Evolutionary conservation across 2,113 vertebrate genomes (phyloP).

Genomic region (Zapus hudsonius): DNA sequence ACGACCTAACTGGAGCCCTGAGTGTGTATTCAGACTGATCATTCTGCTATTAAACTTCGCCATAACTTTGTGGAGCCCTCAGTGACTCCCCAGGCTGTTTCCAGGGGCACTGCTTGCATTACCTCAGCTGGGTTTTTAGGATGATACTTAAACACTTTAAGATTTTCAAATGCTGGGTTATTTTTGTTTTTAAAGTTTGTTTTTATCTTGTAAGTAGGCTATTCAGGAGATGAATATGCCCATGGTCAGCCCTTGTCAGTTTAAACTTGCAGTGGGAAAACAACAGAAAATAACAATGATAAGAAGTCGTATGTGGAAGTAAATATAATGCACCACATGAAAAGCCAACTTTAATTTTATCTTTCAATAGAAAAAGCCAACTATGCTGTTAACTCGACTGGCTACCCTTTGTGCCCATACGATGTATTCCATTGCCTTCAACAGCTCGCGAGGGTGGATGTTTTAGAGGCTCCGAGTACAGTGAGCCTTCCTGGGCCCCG

Average conservation of each 20-base stretch:
- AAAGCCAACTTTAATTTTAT: background rate
- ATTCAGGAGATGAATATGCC: background rate
- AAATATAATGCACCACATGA: background rate
- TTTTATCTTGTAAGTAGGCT: background rate
- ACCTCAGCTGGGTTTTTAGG: background rate
- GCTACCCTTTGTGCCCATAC: background rate
- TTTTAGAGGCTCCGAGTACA: background rate
- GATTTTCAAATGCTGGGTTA: background rate
- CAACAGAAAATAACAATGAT: background rate
- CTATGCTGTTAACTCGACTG: background rate
- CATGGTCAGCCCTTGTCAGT: background rate
- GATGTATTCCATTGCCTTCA: background rate
- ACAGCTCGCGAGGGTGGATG: background rate
- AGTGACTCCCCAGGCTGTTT: background rate
- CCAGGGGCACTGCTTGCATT: background rate
- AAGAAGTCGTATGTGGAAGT: background rate
- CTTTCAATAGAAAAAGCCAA: background rate
- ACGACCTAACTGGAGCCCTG: background rate
- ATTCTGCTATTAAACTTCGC: background rate
- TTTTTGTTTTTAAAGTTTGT: background rate
- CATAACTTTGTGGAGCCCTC: background rate
- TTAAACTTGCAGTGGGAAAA: background rate
- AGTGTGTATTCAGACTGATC: background rate
- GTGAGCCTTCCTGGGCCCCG: rapidly evolving
- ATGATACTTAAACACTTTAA: background rate